Base-by-base conservation (phyloP, 2,888 invertebrate species). In the Ctena decussata region DNA sequence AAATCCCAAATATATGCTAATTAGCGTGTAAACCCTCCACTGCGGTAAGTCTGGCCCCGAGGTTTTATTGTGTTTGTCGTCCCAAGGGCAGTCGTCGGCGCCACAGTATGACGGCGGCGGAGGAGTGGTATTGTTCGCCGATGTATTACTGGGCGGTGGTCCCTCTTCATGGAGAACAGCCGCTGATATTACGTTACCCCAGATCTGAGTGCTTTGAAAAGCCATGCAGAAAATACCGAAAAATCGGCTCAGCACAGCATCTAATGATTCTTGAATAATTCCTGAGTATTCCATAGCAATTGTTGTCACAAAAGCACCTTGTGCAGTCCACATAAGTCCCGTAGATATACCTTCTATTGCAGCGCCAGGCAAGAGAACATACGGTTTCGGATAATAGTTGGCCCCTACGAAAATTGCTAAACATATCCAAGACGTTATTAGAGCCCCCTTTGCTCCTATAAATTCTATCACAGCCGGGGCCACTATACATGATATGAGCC, bases 301-400 rank as follows among this genome's bases (percentile, higher is more conserved):
- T 8, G 89, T 89, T 8, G 92, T 90, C n/a, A 92, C 84, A 72
- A 91, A 89, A 6, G 90, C 89, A 0, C 90, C 91, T 53, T 92
- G 91, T 0, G 92, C 90, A 0, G 92, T 92, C 92, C 92, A 92
- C 87, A 92, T 87, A 0, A 91, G 80, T 1, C 92, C 92, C 0
- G 91, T 90, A 0, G 90, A 89, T 21, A 92, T 46, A 0, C 92
- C 91, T 65, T 88, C 89, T 12, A 92, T 86, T 21, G 85, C 89
- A 0, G 92, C 86, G 0, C 86, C 89, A 12, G 92, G 91, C 11
- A 92, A 80, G 32, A 92, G 76, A 18, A 90, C 73, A 46, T 90
- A 90, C 0, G 84, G 73, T 75, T 87, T 83, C 6, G 92, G 92
- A 39, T 91, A 92, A 77, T 90, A 92, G 57, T 92, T 91, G 11